These are phyloP conservation scores for Nowickia ferox DNA, from an alignment of 2,888 invertebrate species.

Conservation along the genomic window DNA sequence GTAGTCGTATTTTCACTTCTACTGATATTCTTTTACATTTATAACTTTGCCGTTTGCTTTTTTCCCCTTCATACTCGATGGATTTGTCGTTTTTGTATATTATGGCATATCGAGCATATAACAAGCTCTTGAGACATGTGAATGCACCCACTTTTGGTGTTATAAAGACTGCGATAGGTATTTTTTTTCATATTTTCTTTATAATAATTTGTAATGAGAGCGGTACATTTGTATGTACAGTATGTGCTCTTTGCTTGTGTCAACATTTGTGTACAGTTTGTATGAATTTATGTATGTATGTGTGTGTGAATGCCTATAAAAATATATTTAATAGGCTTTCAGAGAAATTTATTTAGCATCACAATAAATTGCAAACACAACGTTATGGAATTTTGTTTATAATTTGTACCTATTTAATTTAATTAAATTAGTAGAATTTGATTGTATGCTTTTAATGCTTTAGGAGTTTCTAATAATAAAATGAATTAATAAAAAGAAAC, in stretches of 20 bases:
- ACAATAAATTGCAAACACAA: slow-evolving; percentile 31
- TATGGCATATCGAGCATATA: slow-evolving; percentile 79
- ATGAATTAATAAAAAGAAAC: slow-evolving; percentile 7
- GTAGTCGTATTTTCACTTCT: slow-evolving; percentile 6
- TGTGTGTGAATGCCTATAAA: too few species aligned
- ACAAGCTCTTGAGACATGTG: slow-evolving; percentile 83
- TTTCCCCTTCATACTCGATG: slow-evolving; percentile 54
- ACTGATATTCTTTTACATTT: slow-evolving; percentile 31
- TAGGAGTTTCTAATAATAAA: slow-evolving; percentile 3
- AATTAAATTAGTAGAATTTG: slow-evolving; percentile 45
- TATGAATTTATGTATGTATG: slow-evolving; percentile 15
- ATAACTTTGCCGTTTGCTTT: slow-evolving; percentile 47
- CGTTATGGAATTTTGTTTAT: slow-evolving; percentile 48
- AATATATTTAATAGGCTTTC: slow-evolving; percentile 51
- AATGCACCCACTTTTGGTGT: slow-evolving; percentile 81
- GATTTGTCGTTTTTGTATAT: slow-evolving; percentile 63
- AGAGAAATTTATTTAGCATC: slow-evolving; percentile 45
- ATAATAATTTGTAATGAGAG: slow-evolving; percentile 29
- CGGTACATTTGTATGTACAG: neutral
- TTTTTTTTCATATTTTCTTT: slow-evolving; percentile 30
- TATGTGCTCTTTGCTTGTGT: slow-evolving; percentile 22
- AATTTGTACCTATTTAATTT: slow-evolving; percentile 28
- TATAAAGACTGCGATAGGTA: slow-evolving; percentile 58
- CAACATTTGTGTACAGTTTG: slow-evolving; percentile 17
- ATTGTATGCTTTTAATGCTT: neutral